A percentile compares a stretch with the other conserved stretches of the same genome.
Conservation (phyloP, 2,113 vertebrate species). For the Bubo bubo region DNA sequence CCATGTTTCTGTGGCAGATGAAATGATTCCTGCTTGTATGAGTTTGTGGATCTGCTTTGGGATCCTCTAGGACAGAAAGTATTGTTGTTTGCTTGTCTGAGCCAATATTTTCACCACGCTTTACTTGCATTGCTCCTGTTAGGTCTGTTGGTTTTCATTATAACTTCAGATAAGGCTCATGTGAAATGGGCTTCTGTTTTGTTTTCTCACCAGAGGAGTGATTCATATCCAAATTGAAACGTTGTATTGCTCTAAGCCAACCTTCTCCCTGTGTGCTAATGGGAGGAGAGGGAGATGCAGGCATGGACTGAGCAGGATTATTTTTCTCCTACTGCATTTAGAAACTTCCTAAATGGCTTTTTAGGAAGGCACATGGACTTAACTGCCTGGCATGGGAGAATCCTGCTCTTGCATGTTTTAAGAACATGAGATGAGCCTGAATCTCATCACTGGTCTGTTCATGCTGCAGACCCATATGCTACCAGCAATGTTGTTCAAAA, state of each 20-base stretch:
- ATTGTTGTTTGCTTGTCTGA: neutral
- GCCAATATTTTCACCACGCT: neutral
- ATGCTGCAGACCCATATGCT: neutral
- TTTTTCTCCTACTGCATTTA: constrained; percentile 28
- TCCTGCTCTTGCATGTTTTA: neutral
- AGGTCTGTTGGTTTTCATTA: neutral
- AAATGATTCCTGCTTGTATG: neutral
- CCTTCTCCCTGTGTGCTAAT: neutral
- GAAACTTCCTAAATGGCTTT: constrained; percentile 42
- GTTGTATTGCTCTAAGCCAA: constrained; percentile 3
- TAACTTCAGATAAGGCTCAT: neutral
- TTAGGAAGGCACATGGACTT: neutral
- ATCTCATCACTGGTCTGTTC: neutral
- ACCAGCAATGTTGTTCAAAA: neutral
- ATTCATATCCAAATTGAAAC: constrained; percentile 42
- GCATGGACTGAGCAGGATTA: neutral
- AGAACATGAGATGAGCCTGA: neutral
- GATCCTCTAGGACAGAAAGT: neutral
- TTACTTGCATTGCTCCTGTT: neutral
- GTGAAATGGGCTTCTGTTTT: constrained; percentile 12
- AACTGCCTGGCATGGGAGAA: neutral
- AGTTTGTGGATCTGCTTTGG: neutral
- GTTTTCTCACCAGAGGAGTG: constrained; percentile 45
- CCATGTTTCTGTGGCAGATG: neutral
- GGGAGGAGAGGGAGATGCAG: constrained; percentile 12